Conservation (phyloP, 2,113 vertebrate species). For the Eretmochelys imbricata region DNA sequence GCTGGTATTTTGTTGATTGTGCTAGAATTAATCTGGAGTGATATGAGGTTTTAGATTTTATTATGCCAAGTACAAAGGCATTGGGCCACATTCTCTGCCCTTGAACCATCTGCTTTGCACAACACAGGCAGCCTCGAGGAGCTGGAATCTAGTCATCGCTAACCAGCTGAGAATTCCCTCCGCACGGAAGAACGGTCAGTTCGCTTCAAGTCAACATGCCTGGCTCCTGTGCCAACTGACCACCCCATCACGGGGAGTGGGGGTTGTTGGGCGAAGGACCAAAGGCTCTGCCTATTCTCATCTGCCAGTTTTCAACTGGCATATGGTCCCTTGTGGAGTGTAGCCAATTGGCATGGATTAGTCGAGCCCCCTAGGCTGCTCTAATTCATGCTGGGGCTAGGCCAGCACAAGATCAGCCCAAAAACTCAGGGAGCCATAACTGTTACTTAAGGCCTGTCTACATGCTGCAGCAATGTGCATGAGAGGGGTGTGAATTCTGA, state of each 20-base stretch:
- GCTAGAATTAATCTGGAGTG: neutral
- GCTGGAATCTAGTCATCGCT: neutral
- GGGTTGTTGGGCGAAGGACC: neutral
- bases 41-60: neutral
- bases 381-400: accelerated
- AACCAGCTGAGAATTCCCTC: neutral
- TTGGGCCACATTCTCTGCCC: neutral
- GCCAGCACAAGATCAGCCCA: neutral
- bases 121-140: neutral
- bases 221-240: neutral
- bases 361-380: neutral
- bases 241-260: neutral
- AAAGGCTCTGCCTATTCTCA: accelerated
- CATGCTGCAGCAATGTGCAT: neutral
- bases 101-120: neutral
- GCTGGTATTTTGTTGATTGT: neutral
- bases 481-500: neutral
- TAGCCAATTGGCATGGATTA: neutral
- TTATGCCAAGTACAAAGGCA: neutral
- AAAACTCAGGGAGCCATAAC: neutral
- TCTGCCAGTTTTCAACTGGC: accelerated
- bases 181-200: neutral
- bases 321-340: neutral
- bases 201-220: neutral
- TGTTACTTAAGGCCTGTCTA: neutral